Percentiles rank a stretch among this genome's conserved stretches.
Evolutionary conservation across 2,797 vertebrate species (phyloP).

Genomic region (Aulostomus chinensis): DNA sequence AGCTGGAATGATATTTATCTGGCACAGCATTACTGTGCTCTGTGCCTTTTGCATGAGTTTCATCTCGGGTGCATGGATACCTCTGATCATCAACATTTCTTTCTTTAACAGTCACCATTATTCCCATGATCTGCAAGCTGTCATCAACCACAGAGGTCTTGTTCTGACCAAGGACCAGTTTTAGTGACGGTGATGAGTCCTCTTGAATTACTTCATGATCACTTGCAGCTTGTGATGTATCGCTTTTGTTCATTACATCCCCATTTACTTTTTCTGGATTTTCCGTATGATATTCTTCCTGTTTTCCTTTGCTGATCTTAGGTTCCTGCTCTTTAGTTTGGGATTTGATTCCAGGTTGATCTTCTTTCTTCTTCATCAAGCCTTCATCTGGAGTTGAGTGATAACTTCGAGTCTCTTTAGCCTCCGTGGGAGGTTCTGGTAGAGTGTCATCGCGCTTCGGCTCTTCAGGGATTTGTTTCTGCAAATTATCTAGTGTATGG

Average conservation of each 20-base stretch:
- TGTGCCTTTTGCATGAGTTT: constrained; percentile 12
- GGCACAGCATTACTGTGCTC: constrained; percentile 21
- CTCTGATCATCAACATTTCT: constrained; percentile 21
- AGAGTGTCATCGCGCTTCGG: constrained; percentile 11
- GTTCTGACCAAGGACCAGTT: constrained; percentile 27
- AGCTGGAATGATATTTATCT: constrained; percentile 11
- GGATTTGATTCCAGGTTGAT: constrained; percentile 9
- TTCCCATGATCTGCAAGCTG: constrained; percentile 62
- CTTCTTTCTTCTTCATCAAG: constrained; percentile 18
- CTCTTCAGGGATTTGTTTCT: constrained; percentile 31
- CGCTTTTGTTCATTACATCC: constrained; percentile 16
- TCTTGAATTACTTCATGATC: constrained; percentile 15
- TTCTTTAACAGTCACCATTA: constrained; percentile 67
- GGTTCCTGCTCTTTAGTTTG: constrained; percentile 20
- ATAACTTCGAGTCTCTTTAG: constrained; percentile 10
- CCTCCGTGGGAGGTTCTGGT: constrained; percentile 6
- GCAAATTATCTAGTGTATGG: constrained; percentile 11
- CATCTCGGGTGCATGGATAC: constrained; percentile 17
- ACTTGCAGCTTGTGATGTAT: constrained; percentile 15
- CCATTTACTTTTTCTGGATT: constrained; percentile 27
- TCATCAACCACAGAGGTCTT: constrained; percentile 28
- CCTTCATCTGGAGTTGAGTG: constrained; percentile 4
- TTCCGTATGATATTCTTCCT: constrained; percentile 5
- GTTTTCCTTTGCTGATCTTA: constrained; percentile 14
- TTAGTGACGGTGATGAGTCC: constrained; percentile 28